Evolutionary conservation across 2,888 invertebrate species (phyloP).

Genomic region (Sussaba pulchella): DNA sequence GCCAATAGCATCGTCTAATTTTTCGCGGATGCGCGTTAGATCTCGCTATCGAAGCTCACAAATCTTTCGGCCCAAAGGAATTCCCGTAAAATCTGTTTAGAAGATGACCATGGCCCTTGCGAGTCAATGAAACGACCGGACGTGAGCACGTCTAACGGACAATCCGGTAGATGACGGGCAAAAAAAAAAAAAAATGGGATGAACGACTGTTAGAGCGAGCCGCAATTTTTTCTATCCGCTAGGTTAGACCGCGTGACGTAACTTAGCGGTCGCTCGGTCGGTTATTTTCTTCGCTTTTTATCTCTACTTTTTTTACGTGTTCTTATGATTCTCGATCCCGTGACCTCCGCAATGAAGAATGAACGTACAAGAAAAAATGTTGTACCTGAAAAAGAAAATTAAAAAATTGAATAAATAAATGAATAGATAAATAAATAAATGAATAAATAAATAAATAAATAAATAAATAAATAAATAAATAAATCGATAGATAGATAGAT

Average conservation of each 20-base stretch:
- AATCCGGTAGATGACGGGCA: slow-evolving; percentile 17
- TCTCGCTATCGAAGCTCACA: too few species aligned
- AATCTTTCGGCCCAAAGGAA: not conserved
- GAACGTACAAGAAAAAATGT: too few species aligned
- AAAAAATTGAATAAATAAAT: too few species aligned
- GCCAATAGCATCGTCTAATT: too few species aligned
- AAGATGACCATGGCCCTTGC: slow-evolving; percentile 17
- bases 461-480: too few species aligned
- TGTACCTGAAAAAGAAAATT: too few species aligned
- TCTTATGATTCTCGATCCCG: not conserved
- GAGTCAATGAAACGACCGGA: slow-evolving; percentile 61
- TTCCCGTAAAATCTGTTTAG: slow-evolving; percentile 35
- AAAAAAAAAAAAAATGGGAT: slow-evolving; percentile 11
- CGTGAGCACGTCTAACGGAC: slow-evolving; percentile 55
- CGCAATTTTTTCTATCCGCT: slow-evolving; percentile 36
- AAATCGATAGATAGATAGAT: too few species aligned
- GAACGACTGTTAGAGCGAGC: slow-evolving; percentile 35
- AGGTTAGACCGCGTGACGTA: slow-evolving; percentile 39
- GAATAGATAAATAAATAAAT: too few species aligned
- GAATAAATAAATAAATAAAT: too few species aligned
- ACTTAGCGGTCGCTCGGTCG: slow-evolving; percentile 45
- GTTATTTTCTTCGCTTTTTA: slow-evolving; percentile 19
- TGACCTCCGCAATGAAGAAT: not conserved
- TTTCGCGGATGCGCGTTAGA: too few species aligned
- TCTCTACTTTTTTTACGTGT: slow-evolving; percentile 14